Conservation (phyloP, 1,140 invertebrate species). For the Aphelenchoides avenae region DNA sequence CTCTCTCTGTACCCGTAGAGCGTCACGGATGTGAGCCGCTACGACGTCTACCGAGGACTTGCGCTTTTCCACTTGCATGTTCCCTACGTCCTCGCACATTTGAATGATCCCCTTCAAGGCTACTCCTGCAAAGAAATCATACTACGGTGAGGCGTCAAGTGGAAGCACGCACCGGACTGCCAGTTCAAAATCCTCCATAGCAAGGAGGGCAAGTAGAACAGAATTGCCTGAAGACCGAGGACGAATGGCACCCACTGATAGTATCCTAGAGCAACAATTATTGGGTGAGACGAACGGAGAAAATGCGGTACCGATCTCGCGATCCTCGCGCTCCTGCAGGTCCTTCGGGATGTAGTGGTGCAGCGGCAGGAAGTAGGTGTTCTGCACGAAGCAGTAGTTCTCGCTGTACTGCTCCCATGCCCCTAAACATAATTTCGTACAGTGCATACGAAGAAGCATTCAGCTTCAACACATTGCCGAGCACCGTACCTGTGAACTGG, state of each 20-base stretch:
- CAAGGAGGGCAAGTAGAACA: slow-evolving; percentile 63
- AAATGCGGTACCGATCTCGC: slow-evolving; percentile 46
- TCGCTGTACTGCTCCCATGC: slow-evolving; percentile 59
- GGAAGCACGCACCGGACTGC: slow-evolving; percentile 46
- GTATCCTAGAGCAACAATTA: slow-evolving; percentile 48
- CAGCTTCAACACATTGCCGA: not conserved
- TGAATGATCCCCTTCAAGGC: slow-evolving; percentile 55
- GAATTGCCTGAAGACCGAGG: slow-evolving; percentile 63
- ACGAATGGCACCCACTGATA: slow-evolving; percentile 64
- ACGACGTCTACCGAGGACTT: slow-evolving; percentile 51
- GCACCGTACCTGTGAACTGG: slow-evolving; percentile 52
- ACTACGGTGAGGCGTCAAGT: not conserved
- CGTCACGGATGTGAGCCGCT: slow-evolving; percentile 54
- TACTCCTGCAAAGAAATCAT: slow-evolving; percentile 32
- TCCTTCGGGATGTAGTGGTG: slow-evolving; percentile 53
- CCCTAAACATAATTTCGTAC: slow-evolving; percentile 31
- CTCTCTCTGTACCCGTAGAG: slow-evolving; percentile 46
- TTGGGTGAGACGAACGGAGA: not conserved
- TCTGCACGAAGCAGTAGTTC: slow-evolving; percentile 59
- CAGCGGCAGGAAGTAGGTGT: slow-evolving; percentile 56
- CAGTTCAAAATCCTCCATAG: slow-evolving; percentile 62
- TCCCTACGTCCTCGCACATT: slow-evolving; percentile 55
- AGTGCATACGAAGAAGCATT: not conserved
- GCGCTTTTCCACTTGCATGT: slow-evolving; percentile 54
- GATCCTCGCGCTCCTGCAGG: slow-evolving; percentile 43